Percentiles rank a stretch among this genome's conserved stretches.
phyloP scores from a whole-genome alignment of 2,113 vertebrate genomes.

The Azemiops feae region DNA sequence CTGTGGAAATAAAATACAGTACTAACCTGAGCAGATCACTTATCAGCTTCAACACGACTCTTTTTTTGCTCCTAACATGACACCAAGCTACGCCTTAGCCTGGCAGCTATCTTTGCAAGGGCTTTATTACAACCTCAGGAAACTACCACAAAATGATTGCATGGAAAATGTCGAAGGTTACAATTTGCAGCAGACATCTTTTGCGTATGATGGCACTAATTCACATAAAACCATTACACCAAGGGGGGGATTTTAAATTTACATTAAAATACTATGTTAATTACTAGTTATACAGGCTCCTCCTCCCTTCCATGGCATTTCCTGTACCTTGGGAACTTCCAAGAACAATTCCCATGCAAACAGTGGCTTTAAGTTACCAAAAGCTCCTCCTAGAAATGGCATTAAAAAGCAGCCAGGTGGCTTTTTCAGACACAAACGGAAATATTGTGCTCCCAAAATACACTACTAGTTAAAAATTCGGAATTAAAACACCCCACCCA shows the following conservation, averaged over 20 bases:
- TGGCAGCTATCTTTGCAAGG: background rate
- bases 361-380: background rate
- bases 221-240: background rate
- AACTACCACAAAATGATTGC: background rate
- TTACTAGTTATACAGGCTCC: background rate
- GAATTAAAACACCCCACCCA: background rate
- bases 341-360: background rate
- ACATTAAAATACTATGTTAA: background rate
- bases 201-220: background rate
- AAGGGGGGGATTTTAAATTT: background rate
- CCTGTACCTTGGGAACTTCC: background rate
- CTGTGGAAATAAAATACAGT: background rate
- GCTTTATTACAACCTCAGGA: no score
- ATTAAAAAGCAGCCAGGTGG: background rate
- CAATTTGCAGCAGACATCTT: background rate
- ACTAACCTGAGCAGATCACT: background rate
- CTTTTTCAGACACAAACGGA: background rate
- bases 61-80: background rate
- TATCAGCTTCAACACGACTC: background rate
- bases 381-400: background rate
- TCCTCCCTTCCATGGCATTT: background rate
- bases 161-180: background rate
- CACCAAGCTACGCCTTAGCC: background rate
- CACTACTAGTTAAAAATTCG: no score
- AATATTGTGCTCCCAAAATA: background rate